Evolutionary conservation across 2,113 vertebrate genomes (phyloP).

Genomic region (Zosterops hypoxanthus): DNA sequence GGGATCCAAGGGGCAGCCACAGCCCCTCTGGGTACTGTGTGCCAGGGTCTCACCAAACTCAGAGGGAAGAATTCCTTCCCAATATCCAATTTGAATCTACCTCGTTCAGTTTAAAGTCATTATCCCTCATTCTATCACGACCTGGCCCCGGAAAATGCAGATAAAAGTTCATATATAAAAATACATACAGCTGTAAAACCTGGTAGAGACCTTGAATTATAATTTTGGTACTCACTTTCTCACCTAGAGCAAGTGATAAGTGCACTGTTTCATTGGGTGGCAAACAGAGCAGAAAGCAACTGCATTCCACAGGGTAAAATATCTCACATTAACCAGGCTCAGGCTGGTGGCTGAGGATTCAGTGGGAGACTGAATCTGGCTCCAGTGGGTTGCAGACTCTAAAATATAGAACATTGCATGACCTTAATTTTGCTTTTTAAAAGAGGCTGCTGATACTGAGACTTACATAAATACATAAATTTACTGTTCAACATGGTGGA

Average conservation of each 20-base stretch:
- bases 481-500: not conserved
- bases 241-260: not conserved
- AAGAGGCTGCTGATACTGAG: not conserved
- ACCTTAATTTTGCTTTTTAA: not conserved
- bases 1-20: not conserved
- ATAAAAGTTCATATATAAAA: not conserved
- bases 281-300: not conserved
- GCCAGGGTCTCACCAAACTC: not conserved
- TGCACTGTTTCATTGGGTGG: not conserved
- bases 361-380: not conserved
- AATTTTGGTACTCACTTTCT: not conserved
- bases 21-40: not conserved
- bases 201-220: not conserved
- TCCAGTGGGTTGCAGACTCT: not conserved
- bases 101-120: rapidly evolving
- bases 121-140: not conserved
- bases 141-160: not conserved
- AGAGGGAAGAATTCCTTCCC: not conserved
- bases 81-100: not conserved
- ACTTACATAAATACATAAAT: not conserved
- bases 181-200: not conserved
- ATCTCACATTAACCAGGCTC: not conserved
- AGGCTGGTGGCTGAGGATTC: not conserved
- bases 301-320: not conserved
- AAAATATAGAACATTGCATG: not conserved